These are phyloP conservation scores for Cryptotis parvus DNA, from an alignment of 2,113 vertebrate species.

Conservation along the genomic window DNA sequence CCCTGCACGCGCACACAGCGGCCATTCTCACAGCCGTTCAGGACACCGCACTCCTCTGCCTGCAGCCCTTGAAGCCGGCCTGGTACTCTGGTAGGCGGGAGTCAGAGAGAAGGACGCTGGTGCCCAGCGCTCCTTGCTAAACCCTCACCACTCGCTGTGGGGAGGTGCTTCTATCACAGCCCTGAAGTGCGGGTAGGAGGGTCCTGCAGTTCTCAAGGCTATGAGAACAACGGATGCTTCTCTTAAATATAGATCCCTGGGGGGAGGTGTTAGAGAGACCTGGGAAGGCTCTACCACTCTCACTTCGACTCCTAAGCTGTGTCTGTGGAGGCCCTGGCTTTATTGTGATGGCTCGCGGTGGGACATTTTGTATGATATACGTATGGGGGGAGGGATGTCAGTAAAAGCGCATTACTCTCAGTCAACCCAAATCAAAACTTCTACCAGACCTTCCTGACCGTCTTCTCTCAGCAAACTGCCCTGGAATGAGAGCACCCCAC, in stretches of 20 bases:
- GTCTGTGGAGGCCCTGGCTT: not conserved
- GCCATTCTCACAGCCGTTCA: constrained; percentile 96
- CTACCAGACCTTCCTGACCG: not conserved
- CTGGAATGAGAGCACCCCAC: not conserved
- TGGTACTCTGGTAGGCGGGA: constrained; percentile 82
- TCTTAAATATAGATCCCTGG: not conserved
- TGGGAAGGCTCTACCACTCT: not conserved
- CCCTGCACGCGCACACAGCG: constrained; percentile 94
- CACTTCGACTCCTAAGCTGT: not conserved
- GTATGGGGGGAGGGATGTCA: not conserved
- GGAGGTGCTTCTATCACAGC: too few species aligned
- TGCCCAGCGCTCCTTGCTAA: not conserved
- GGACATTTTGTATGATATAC: not conserved
- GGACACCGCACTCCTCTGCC: constrained; percentile 95
- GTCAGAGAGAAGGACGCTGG: not conserved
- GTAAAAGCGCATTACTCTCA: constrained; percentile 9
- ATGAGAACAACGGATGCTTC: not conserved
- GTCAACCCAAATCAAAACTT: not conserved
- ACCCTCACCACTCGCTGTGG: too few species aligned
- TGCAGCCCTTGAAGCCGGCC: constrained; percentile 92
- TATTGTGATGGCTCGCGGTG: not conserved
- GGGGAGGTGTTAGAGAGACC: not conserved
- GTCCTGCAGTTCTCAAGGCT: too few species aligned
- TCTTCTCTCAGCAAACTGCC: not conserved
- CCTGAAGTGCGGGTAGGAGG: not conserved